Percentiles rank a stretch among this genome's conserved stretches.
Evolutionary conservation across 2,888 invertebrate species (phyloP).

Genomic region (Drosophila melanosoma): DNA sequence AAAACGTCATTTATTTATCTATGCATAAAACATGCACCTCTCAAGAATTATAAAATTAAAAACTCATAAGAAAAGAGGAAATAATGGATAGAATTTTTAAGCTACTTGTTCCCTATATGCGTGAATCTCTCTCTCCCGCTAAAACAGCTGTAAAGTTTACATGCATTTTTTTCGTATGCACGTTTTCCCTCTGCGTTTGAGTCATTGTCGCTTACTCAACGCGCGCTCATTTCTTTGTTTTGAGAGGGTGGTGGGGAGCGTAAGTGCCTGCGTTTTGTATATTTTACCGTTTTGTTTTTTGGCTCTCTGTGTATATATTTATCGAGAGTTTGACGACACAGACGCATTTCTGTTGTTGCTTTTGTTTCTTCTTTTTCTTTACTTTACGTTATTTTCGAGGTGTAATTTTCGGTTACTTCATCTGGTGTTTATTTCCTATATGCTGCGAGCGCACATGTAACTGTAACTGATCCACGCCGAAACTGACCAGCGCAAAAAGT

Average conservation of each 20-base stretch:
- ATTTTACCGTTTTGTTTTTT: constrained; percentile 38
- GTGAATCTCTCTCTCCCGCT: constrained; percentile 6
- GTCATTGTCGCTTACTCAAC: constrained; percentile 51
- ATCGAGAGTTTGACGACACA: constrained; percentile 23
- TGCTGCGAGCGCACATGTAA: constrained; percentile 50
- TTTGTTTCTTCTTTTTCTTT: constrained; percentile 3
- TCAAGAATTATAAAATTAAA: constrained; percentile 29
- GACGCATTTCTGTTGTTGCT: constrained; percentile 31
- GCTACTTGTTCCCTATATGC: constrained; percentile 20
- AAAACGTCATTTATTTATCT: constrained; percentile 23
- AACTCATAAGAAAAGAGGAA: constrained; percentile 19
- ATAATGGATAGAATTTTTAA: constrained; percentile 38
- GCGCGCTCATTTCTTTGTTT: constrained; percentile 37
- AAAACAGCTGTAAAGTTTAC: constrained; percentile 9
- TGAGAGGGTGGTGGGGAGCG: constrained; percentile 8
- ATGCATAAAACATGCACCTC: constrained; percentile 2
- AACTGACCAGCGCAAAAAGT: constrained; percentile 74
- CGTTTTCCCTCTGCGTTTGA: constrained; percentile 56
- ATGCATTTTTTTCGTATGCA: constrained; percentile 52
- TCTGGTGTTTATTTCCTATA: constrained; percentile 74
- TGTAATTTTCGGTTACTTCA: constrained; percentile 71
- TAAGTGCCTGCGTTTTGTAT: constrained; percentile 18
- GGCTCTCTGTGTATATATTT: constrained; percentile 9
- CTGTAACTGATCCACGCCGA: constrained; percentile 59
- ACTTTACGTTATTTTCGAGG: constrained; percentile 5